Conservation (phyloP, 1,140 invertebrate genomes). For the Melipona quadrifasciata region DNA sequence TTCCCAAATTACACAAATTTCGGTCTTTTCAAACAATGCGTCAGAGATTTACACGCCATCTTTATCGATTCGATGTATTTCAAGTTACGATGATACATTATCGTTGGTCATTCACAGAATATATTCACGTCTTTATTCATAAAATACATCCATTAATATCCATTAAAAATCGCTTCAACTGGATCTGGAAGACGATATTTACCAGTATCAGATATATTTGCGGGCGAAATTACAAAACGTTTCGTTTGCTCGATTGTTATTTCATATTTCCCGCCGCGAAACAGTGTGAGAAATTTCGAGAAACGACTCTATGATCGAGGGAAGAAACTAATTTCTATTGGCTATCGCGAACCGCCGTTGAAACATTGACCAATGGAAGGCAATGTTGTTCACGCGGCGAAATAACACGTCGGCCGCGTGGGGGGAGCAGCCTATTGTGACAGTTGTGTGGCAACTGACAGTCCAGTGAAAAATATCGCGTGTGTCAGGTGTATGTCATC, state of each 20-base stretch:
- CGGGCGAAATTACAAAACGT: background rate
- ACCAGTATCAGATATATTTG: no score
- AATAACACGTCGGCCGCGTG: conserved; percentile 28
- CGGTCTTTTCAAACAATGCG: background rate
- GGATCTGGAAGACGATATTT: no score
- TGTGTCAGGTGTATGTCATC: background rate
- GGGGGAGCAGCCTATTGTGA: conserved; percentile 25
- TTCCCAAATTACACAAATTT: background rate
- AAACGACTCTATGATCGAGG: background rate
- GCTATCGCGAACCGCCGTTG: background rate
- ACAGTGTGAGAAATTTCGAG: background rate
- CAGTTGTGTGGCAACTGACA: conserved; percentile 44
- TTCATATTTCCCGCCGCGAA: background rate
- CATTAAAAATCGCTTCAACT: no score
- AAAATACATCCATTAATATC: no score
- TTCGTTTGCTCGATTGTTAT: background rate
- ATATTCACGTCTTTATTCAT: background rate
- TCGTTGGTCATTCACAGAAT: background rate
- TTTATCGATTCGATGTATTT: background rate
- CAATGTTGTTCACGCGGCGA: conserved; percentile 15
- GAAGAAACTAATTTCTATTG: background rate
- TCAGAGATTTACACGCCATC: background rate
- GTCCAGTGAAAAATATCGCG: conserved; percentile 35
- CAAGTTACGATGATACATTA: background rate
- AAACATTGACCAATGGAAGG: conserved; percentile 9